phyloP scores from a whole-genome alignment of 2,113 vertebrate genomes.

The Indicator indicator region DNA sequence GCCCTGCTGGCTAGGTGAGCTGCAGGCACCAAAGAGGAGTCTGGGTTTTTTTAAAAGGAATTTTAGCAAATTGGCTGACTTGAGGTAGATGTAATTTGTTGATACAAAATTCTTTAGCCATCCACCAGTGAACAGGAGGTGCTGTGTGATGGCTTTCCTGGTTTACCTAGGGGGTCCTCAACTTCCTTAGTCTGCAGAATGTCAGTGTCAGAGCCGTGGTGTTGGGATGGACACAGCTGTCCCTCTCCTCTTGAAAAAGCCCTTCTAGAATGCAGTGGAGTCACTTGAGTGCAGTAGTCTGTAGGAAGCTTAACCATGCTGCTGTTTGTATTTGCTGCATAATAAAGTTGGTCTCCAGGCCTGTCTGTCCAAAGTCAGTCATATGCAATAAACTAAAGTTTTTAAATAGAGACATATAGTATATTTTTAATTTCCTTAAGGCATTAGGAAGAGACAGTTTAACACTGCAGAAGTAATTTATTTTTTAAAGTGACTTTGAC shows the following conservation, averaged over 20 bases:
- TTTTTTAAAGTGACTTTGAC: slow-evolving; percentile 5
- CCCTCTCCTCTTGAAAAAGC: background rate
- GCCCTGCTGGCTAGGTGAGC: slow-evolving; percentile 4
- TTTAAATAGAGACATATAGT: background rate
- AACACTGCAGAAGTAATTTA: background rate
- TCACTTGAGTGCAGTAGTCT: background rate
- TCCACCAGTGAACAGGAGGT: background rate
- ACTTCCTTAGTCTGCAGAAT: background rate
- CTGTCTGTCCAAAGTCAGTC: background rate
- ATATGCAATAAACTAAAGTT: background rate
- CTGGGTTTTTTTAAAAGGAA: background rate
- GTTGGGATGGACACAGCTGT: background rate
- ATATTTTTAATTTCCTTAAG: background rate
- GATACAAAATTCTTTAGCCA: background rate
- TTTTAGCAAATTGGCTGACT: background rate
- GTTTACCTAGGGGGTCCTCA: background rate
- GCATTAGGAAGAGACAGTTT: background rate
- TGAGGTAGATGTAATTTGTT: background rate
- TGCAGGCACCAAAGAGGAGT: background rate
- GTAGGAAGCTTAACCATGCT: slow-evolving; percentile 5
- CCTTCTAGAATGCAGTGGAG: background rate
- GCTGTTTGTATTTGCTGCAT: background rate
- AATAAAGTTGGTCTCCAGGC: background rate
- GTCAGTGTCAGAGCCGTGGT: background rate
- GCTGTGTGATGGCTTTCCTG: background rate